These are phyloP conservation scores for Dryobotodes eremita DNA, from an alignment of 2,888 invertebrate genomes.

Conservation along the genomic window DNA sequence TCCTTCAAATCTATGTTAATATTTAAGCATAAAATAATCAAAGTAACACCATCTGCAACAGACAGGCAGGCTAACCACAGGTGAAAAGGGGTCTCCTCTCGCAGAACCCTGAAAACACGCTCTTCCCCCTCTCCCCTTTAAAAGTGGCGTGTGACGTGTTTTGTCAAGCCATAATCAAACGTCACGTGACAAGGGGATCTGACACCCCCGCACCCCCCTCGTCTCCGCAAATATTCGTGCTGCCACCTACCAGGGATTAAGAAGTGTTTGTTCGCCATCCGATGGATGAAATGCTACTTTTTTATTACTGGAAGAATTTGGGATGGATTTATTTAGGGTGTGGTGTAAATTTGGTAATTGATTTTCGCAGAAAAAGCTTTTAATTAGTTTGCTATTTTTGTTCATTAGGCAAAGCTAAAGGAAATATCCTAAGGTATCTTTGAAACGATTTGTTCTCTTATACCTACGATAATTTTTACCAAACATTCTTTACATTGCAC, in stretches of 20 bases:
- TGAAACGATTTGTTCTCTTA: background rate
- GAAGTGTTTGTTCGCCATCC: slow-evolving; percentile 70
- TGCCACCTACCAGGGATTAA: slow-evolving; percentile 76
- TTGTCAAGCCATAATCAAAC: slow-evolving; percentile 79
- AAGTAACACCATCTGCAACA: slow-evolving; percentile 47
- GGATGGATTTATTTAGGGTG: slow-evolving; percentile 3
- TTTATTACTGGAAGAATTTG: slow-evolving; percentile 36
- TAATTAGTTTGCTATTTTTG: background rate
- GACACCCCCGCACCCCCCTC: slow-evolving; percentile 35
- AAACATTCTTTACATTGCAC: too few relatives aligned
- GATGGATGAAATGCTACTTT: slow-evolving; percentile 54
- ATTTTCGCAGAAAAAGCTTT: background rate
- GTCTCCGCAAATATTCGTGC: slow-evolving; percentile 74
- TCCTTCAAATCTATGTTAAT: slow-evolving; percentile 12
- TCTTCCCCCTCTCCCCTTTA: slow-evolving; percentile 54
- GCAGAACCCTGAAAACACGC: slow-evolving; percentile 66
- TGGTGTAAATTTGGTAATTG: background rate
- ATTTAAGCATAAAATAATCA: slow-evolving; percentile 38
- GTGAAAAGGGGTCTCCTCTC: slow-evolving; percentile 52
- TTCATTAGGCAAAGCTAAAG: background rate
- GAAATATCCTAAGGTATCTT: background rate
- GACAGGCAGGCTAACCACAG: slow-evolving; percentile 57
- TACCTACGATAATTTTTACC: too few relatives aligned
- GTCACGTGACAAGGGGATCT: slow-evolving; percentile 71
- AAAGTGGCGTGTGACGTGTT: slow-evolving; percentile 79